These are phyloP conservation scores for Melanophora roralis DNA, from an alignment of 2,888 invertebrate genomes.

Conservation along the genomic window DNA sequence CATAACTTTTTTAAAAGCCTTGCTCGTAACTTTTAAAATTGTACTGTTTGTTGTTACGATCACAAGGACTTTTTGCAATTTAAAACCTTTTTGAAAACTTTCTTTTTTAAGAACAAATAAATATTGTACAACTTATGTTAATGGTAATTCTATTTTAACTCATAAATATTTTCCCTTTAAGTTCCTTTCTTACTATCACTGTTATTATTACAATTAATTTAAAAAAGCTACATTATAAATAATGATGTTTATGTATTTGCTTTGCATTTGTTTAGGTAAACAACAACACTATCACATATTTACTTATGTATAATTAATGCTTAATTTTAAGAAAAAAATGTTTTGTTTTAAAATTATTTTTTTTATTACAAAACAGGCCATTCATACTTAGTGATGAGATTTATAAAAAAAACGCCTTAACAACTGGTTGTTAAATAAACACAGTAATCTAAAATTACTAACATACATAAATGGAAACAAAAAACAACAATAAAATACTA, in stretches of 20 bases:
- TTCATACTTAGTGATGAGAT: slow-evolving; percentile 32
- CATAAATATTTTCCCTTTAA: slow-evolving; percentile 29
- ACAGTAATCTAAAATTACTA: not conserved
- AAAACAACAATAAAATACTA: not conserved
- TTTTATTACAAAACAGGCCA: not conserved
- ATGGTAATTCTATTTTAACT: not conserved
- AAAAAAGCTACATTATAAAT: too few relatives aligned
- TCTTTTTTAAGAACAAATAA: too few relatives aligned
- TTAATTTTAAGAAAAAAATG: slow-evolving; percentile 48
- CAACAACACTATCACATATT: slow-evolving; percentile 12
- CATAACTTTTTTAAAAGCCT: too few relatives aligned
- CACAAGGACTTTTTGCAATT: not conserved
- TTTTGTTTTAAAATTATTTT: slow-evolving; percentile 20
- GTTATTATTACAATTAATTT: not conserved
- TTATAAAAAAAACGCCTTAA: slow-evolving; percentile 34
- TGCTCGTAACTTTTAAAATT: too few relatives aligned
- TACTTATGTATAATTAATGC: too few relatives aligned
- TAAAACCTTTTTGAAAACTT: slow-evolving; percentile 20
- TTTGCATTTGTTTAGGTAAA: slow-evolving; percentile 44
- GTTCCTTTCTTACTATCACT: slow-evolving; percentile 34
- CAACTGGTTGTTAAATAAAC: slow-evolving; percentile 40
- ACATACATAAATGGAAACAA: not conserved
- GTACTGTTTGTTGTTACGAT: not conserved
- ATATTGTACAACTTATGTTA: slow-evolving; percentile 27
- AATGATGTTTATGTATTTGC: slow-evolving; percentile 30